These are phyloP conservation scores for Gymnocheta viridis DNA, from an alignment of 2,888 invertebrate species.

Conservation along the genomic window DNA sequence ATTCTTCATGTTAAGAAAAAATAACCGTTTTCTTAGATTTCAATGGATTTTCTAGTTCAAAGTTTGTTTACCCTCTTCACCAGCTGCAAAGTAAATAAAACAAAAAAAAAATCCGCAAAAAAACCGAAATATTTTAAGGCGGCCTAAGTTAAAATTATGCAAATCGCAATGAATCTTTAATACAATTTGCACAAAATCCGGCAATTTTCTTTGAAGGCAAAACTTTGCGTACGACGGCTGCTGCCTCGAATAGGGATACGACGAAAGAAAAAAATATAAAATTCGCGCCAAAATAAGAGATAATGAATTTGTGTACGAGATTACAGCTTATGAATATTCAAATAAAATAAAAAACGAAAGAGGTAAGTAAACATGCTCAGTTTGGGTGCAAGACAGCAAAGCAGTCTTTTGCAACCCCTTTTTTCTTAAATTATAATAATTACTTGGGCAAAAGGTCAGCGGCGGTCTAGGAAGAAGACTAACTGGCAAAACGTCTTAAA, in stretches of 20 bases:
- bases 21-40: slow-evolving; percentile 24
- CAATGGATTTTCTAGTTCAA: neutral
- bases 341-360: slow-evolving; percentile 6
- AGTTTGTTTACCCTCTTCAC: slow-evolving; percentile 27
- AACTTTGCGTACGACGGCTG: slow-evolving; percentile 44
- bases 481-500: slow-evolving; percentile 25
- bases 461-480: slow-evolving; percentile 29
- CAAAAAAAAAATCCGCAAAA: neutral
- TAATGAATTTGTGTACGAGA: slow-evolving; percentile 25
- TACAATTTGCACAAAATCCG: slow-evolving; percentile 45
- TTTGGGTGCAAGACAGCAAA: neutral
- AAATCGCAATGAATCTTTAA: slow-evolving; percentile 35
- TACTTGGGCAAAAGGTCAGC: slow-evolving; percentile 63
- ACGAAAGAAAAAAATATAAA: neutral
- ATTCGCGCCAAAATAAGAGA: slow-evolving; percentile 63
- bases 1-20: neutral
- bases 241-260: slow-evolving; percentile 16
- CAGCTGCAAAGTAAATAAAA: slow-evolving; percentile 1
- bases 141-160: slow-evolving; percentile 26
- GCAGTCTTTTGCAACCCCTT: slow-evolving; percentile 44
- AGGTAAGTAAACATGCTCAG: slow-evolving; percentile 9
- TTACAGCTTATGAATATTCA: slow-evolving; percentile 52
- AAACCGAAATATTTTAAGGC: neutral
- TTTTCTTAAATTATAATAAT: slow-evolving; percentile 3
- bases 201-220: slow-evolving; percentile 31